Percentiles rank a stretch among this genome's conserved stretches.
phyloP scores from a whole-genome alignment of 1,140 invertebrate species.

The Portunus trituberculatus region DNA sequence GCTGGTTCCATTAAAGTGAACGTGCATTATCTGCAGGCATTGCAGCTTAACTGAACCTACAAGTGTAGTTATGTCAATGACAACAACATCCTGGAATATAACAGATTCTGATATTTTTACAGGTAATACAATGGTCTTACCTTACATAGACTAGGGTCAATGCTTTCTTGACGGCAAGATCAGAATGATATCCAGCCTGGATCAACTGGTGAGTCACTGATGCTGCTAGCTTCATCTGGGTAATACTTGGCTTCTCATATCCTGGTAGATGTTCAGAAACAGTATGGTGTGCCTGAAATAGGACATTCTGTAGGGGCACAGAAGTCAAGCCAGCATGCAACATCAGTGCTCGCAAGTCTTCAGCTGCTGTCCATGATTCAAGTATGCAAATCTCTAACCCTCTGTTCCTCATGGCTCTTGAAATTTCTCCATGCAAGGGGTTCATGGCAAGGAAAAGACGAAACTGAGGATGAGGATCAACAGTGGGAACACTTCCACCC shows the following conservation, averaged over 20 bases:
- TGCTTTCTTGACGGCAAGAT: conserved; percentile 39
- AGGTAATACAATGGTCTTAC: conserved; percentile 1
- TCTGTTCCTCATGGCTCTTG: conserved; percentile 98
- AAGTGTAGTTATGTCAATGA: too few relatives aligned
- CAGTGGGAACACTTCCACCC: conserved; percentile 86
- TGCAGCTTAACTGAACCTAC: too few relatives aligned
- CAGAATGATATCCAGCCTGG: conserved; percentile 13
- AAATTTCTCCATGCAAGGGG: conserved; percentile 96
- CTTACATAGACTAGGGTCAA: conserved; percentile 44
- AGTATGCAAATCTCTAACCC: conserved; percentile 94
- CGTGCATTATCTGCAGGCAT: too few relatives aligned
- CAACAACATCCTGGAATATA: too few relatives aligned
- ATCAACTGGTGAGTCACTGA: conserved; percentile 56
- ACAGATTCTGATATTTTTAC: too few relatives aligned
- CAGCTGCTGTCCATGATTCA: conserved; percentile 29
- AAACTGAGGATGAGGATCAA: conserved; percentile 94
- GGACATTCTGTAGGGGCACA: conserved; percentile 78
- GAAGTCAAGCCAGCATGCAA: conserved; percentile 81
- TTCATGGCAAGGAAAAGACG: conserved; percentile 97
- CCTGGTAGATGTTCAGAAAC: conserved; percentile 33
- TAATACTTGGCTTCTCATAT: conserved; percentile 58
- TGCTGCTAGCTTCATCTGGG: conserved; percentile 55
- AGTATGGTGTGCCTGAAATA: conserved; percentile 17
- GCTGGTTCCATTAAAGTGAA: too few relatives aligned
- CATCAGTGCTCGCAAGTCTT: conserved; percentile 84